A percentile compares a stretch with the other conserved stretches of the same genome.
Evolutionary conservation across 2,113 vertebrate species (phyloP).

Genomic region (Typhlomys cinereus): DNA sequence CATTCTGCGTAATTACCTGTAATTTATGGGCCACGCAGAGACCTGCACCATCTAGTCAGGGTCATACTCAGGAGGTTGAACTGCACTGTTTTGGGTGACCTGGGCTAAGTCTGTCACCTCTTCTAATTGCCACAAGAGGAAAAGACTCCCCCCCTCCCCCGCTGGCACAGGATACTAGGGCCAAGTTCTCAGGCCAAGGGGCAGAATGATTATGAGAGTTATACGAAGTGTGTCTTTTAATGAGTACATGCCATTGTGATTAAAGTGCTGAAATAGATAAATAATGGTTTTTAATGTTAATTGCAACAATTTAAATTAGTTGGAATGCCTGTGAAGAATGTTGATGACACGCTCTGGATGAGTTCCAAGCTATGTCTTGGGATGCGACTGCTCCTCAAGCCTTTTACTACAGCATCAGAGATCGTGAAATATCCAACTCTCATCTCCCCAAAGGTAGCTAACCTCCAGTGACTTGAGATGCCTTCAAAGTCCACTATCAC

Average conservation of each 20-base stretch:
- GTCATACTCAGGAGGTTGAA: background rate
- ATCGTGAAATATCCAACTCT: background rate
- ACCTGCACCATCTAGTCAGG: slow-evolving; percentile 15
- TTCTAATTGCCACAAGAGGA: background rate
- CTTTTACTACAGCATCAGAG: background rate
- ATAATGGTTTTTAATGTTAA: slow-evolving; percentile 65
- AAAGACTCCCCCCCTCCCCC: background rate
- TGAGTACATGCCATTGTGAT: background rate
- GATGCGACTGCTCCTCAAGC: background rate
- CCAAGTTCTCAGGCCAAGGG: background rate
- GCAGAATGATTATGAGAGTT: background rate
- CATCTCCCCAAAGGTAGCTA: background rate
- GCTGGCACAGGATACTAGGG: background rate
- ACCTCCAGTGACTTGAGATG: background rate
- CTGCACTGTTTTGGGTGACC: background rate
- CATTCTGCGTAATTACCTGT: slow-evolving; percentile 51
- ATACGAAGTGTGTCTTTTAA: slow-evolving; percentile 15
- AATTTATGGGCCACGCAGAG: slow-evolving; percentile 62
- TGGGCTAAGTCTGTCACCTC: background rate
- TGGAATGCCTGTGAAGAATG: slow-evolving; percentile 49
- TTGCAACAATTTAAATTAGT: slow-evolving; percentile 67
- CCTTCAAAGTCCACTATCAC: background rate
- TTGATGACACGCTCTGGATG: background rate
- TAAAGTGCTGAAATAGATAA: slow-evolving; percentile 59
- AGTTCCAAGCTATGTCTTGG: slow-evolving; percentile 9